Evolutionary conservation across 1,140 invertebrate species (phyloP), one percentile per base, ranked within the genome.

Genomic region (Myzus persicae): DNA sequence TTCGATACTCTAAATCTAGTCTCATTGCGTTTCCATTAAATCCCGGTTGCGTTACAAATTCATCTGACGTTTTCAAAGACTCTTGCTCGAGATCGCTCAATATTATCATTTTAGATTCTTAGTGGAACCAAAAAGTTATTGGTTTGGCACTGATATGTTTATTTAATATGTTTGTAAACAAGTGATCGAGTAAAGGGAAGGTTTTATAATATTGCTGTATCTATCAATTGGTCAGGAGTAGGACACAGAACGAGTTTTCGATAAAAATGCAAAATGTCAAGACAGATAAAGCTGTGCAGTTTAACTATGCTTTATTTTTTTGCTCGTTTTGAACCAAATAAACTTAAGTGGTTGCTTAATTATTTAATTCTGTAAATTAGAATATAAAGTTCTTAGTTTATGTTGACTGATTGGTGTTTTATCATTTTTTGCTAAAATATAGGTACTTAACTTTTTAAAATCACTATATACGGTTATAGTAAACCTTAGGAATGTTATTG

Each of bases 1-100:
- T 85, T 44, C 82, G 31, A 85, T 42, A 44, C 11, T 85, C 84
- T 44, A 85, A 85, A 85, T 85, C 42, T 11, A n/a, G 84, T 85
- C 42, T 85, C 84, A 44, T 85, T 44, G 42, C 84, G 24, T 42
- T 85, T 44, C 42, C 84, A 85, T 40, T 84, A 42, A 42, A 42
- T 24, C 22, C 8, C 38, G 20, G 40, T 26, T n/a, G 24, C 1
- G 38, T 31, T 85, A 44, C n/a, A 22, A 82, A 82, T 44, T 85
- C 26, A 18, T 85, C 26, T 14, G 26, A 85, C 40, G 26, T 44
- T 40, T 31, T 9, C 26, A 2, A 44, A 44, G 40, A 26, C 40
- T 40, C 20, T 3, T 20, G 81, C 6, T 40, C 31, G 5, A 24
- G 1, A 84, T 40, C 40, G 11, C 38, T 31, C 22, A 42, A 84